These are phyloP conservation scores for Drosophila kambysellisi DNA, from an alignment of 2,888 invertebrate species.

Conservation along the genomic window DNA sequence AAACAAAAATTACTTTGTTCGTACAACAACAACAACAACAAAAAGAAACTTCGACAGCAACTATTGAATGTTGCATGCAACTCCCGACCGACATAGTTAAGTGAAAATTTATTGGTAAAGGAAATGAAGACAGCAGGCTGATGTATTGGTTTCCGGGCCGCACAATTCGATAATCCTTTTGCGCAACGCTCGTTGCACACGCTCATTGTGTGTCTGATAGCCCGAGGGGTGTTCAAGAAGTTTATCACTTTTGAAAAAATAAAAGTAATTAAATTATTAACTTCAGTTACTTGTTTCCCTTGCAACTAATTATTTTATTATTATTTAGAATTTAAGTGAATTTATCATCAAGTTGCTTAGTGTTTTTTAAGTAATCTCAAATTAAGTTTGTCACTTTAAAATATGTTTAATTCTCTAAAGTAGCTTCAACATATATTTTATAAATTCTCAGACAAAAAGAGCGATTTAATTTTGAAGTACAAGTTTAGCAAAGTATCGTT, in stretches of 20 bases:
- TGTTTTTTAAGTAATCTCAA: neutral
- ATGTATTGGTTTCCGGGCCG: slow-evolving; percentile 73
- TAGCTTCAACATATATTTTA: neutral
- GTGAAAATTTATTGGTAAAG: slow-evolving; percentile 75
- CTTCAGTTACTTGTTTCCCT: neutral
- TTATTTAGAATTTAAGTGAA: neutral
- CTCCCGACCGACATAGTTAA: slow-evolving; percentile 70
- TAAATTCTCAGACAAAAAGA: neutral
- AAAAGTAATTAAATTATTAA: neutral
- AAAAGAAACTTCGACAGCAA: slow-evolving; percentile 3
- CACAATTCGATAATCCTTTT: slow-evolving; percentile 73
- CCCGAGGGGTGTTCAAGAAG: slow-evolving; percentile 17
- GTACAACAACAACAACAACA: neutral
- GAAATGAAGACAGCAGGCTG: slow-evolving; percentile 69
- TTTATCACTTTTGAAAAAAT: neutral
- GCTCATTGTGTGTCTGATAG: neutral
- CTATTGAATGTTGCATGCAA: slow-evolving; percentile 55
- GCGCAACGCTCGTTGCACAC: slow-evolving; percentile 39
- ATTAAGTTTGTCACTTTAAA: too few relatives aligned
- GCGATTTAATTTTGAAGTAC: neutral
- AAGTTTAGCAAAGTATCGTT: too few relatives aligned
- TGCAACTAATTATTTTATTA: neutral
- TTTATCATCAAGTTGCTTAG: neutral
- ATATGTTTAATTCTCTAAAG: neutral
- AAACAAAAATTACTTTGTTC: neutral